Base-by-base conservation (phyloP, 2,888 invertebrate genomes). In the Petrolisthes cinctipes region DNA sequence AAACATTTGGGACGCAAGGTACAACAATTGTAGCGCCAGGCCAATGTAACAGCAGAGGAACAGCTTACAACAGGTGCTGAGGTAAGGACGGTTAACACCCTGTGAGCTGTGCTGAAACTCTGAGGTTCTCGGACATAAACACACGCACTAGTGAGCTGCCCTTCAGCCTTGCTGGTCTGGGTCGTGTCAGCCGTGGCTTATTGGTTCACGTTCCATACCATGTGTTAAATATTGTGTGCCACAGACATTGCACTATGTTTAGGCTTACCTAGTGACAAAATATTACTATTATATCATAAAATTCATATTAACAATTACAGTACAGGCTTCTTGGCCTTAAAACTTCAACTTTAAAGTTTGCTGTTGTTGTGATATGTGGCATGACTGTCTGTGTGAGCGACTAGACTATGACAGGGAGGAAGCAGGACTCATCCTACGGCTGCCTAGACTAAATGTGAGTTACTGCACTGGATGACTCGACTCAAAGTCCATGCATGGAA, bases 401-500 rank as follows among this genome's bases (percentile, higher is more conserved):
- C 87, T 87, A 87, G 83, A 80, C 87, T 87, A 87, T 83, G 53
- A 87, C 83, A 87, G 87, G 83, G 83, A 80, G 79, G 83, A 87
- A 87, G 87, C 83, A 83, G 79, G 78, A 87, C 87, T 71, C 78
- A 83, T 83, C 87, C 87, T 87, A 87, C 87, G 68, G 71, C 80
- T 83, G 87, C 87, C 87, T 87, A 87, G 54, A 71, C 83, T 83
- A 83, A 87, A 80, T 71, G 71, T 83, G 87, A 83, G 57, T 80
- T 83, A 87, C 87, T 83, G 79, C 83, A 87, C 83, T 83, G 79
- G 53, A 83, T 83, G 87, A 87, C 79, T 80, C 83, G 87, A 87
- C 83, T 87, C 73, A 83, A 87, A 83, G 83, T 83, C 87, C 87
- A 87, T 87, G 87, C 87, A 87, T 87, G 87, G 87, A 87, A 87